Conservation (phyloP, 2,113 vertebrate genomes). For the Misgurnus mizolepis region DNA sequence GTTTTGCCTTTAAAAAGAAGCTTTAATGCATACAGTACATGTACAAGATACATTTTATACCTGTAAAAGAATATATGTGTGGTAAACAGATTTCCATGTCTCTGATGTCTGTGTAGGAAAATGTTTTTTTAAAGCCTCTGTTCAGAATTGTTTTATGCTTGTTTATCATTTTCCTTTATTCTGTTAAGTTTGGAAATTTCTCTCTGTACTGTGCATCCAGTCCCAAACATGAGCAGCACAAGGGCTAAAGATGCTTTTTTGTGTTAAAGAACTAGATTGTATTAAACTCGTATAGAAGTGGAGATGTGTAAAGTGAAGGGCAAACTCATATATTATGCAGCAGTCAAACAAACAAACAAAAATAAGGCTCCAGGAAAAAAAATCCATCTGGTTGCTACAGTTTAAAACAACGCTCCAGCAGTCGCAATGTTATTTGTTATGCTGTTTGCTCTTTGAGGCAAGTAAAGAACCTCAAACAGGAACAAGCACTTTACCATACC, state of each 20-base stretch:
- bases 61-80: no score
- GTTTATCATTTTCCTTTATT: constrained; percentile 7
- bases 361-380: not conserved
- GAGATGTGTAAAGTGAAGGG: constrained; percentile 72
- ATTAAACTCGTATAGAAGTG: constrained; percentile 66
- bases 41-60: no score
- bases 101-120: not conserved
- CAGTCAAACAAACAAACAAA: constrained; percentile 56
- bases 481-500: not conserved
- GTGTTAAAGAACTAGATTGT: constrained; percentile 48
- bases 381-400: constrained; percentile 31
- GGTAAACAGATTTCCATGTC: no score
- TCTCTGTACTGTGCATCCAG: constrained; percentile 23
- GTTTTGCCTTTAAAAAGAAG: no score
- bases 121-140: not conserved
- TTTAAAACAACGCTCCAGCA: constrained; percentile 7
- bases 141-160: not conserved
- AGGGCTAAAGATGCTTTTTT: constrained; percentile 29
- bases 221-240: constrained; percentile 18
- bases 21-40: no score
- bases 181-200: constrained; percentile 17
- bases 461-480: constrained; percentile 9
- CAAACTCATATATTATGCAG: constrained; percentile 72
- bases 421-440: constrained; percentile 11
- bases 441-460: constrained; percentile 40